Evolutionary conservation across 2,888 invertebrate species (phyloP).

Genomic region (Cerastis rubricosa): DNA sequence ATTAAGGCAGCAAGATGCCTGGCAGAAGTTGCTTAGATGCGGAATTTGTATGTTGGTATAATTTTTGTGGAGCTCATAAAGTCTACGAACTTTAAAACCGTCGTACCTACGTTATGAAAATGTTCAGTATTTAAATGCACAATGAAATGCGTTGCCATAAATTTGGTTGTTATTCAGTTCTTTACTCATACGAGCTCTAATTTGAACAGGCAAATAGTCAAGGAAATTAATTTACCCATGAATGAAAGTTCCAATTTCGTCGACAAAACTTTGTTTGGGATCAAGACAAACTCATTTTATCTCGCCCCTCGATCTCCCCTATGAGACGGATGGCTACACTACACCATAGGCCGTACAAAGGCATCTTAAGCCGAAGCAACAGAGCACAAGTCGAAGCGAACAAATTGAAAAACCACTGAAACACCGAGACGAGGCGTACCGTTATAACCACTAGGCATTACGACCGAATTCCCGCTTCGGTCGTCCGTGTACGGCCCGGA

Average conservation of each 20-base stretch:
- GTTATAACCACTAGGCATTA: conserved; percentile 68
- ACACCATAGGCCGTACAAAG: conserved; percentile 46
- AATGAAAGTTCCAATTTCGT: conserved; percentile 5
- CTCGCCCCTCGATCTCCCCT: conserved; percentile 33
- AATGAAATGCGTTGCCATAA: background rate
- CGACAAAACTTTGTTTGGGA: conserved; percentile 17
- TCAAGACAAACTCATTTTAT: conserved; percentile 32
- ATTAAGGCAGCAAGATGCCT: conserved; percentile 42
- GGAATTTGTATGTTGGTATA: conserved; percentile 25
- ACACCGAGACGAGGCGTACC: conserved; percentile 65
- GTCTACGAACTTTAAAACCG: background rate
- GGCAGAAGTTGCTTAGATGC: conserved; percentile 8
- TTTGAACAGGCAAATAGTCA: background rate
- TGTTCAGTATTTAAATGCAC: background rate
- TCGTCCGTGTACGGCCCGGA: conserved; percentile 65
- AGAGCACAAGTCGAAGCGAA: conserved; percentile 68
- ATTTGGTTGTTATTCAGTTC: background rate
- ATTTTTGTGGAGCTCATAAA: conserved; percentile 24
- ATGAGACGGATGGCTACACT: conserved; percentile 39
- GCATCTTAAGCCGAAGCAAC: conserved; percentile 60
- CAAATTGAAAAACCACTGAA: conserved; percentile 76
- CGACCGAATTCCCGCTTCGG: conserved; percentile 67
- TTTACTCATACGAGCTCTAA: too few species aligned
- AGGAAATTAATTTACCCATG: background rate
- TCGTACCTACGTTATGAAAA: background rate